Percentiles rank a stretch among this genome's conserved stretches.
These are phyloP conservation scores for Clavelina lepadiformis DNA, from an alignment of 23 tunicate species.

Conservation along the genomic window DNA sequence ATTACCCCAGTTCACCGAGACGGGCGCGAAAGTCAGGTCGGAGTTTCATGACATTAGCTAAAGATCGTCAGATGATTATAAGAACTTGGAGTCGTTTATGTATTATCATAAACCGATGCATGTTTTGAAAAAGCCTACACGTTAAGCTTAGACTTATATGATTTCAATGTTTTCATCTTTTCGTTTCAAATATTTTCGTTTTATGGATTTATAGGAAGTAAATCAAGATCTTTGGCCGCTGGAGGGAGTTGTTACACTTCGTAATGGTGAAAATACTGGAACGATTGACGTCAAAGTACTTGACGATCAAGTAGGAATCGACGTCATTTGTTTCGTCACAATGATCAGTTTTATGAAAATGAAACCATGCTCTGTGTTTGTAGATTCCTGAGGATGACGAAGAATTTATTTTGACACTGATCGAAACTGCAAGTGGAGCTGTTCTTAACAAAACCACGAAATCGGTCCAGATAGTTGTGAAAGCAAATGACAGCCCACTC, in stretches of 20 bases:
- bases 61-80: too few species aligned
- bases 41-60: too few species aligned
- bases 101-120: too few species aligned
- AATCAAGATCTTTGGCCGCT: too few species aligned
- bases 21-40: neutral
- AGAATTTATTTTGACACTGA: conserved; percentile 17
- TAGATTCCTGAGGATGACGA: conserved; percentile 85
- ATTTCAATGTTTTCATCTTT: neutral
- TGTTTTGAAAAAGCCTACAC: too few species aligned
- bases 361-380: neutral
- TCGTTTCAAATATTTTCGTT: neutral
- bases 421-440: conserved; percentile 7
- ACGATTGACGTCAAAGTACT: conserved; percentile 27
- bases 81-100: too few species aligned
- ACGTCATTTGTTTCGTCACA: neutral
- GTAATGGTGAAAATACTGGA: conserved; percentile 25
- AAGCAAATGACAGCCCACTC: conserved; percentile 70
- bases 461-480: conserved; percentile 24
- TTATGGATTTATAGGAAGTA: neutral
- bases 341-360: too few species aligned
- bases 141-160: too few species aligned
- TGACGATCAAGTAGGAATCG: conserved; percentile 70
- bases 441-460: conserved; percentile 24
- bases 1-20: neutral
- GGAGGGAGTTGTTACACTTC: conserved; percentile 25